Conservation (phyloP, 2,797 vertebrate species). For the Botia almorhae region DNA sequence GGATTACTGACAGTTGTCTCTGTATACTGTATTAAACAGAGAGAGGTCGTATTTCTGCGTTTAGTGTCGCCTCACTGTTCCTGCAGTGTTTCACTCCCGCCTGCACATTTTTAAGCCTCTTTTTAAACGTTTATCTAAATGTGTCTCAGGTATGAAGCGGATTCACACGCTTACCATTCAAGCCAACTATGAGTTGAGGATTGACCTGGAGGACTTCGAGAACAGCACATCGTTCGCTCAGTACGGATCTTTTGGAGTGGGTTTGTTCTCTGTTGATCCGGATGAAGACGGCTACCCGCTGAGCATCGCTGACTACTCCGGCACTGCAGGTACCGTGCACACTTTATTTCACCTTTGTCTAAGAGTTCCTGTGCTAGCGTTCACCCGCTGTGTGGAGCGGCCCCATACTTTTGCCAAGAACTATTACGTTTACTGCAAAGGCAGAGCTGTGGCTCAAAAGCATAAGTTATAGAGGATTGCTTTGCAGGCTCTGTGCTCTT, state of each 20-base stretch:
- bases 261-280: slow-evolving; percentile 88
- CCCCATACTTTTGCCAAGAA: slow-evolving; percentile 9
- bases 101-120: not conserved
- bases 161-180: slow-evolving; percentile 88
- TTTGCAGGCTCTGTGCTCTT: slow-evolving; percentile 34
- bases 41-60: not conserved
- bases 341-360: slow-evolving; percentile 26
- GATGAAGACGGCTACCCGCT: slow-evolving; percentile 93
- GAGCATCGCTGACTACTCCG: slow-evolving; percentile 83
- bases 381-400: slow-evolving; percentile 1
- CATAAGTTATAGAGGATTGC: slow-evolving; percentile 12
- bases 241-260: slow-evolving; percentile 87
- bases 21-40: not conserved
- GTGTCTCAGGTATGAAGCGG: slow-evolving; percentile 82
- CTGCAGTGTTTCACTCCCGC: not conserved
- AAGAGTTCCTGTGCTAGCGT: slow-evolving; percentile 8
- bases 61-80: not conserved
- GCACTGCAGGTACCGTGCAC: slow-evolving; percentile 84
- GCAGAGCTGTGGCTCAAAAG: slow-evolving; percentile 11
- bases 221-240: slow-evolving; percentile 88
- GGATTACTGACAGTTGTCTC: not conserved
- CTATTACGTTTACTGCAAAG: slow-evolving; percentile 31
- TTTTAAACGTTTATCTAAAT: not conserved
- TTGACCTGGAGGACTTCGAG: slow-evolving; percentile 92
- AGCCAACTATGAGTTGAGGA: slow-evolving; percentile 85